Conservation (phyloP, 2,888 invertebrate genomes). For the Microdon myrmicae region DNA sequence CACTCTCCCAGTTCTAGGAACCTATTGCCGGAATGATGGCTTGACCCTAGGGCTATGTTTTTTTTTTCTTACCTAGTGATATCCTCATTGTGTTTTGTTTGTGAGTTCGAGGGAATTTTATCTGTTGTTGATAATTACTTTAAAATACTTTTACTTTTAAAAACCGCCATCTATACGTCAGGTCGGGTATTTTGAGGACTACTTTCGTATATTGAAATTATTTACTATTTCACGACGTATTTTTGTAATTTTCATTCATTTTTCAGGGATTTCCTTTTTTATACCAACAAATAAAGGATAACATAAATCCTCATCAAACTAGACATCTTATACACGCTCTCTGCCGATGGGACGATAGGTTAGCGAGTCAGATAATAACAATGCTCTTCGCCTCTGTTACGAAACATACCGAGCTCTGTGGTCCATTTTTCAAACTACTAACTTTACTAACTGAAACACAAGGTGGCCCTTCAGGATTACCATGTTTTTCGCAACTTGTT, state of each 20-base stretch:
- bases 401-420: constrained; percentile 88
- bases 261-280: constrained; percentile 88
- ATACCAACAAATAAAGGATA: constrained; percentile 94
- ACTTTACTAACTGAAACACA: constrained; percentile 88
- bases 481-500: constrained; percentile 90
- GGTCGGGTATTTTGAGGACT: too few relatives aligned
- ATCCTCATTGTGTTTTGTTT: too few relatives aligned
- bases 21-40: too few relatives aligned
- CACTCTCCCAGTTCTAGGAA: too few relatives aligned
- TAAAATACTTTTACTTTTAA: too few relatives aligned
- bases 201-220: background rate
- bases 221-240: background rate
- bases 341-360: constrained; percentile 88
- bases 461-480: constrained; percentile 80
- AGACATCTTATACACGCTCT: constrained; percentile 90
- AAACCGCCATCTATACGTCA: too few relatives aligned
- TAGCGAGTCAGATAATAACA: constrained; percentile 87
- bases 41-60: too few relatives aligned
- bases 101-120: too few relatives aligned
- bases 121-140: too few relatives aligned
- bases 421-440: constrained; percentile 91
- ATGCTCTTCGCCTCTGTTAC: constrained; percentile 93
- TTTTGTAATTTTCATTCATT: constrained; percentile 21
- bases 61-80: too few relatives aligned
- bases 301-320: constrained; percentile 90